Evolutionary conservation across 37 sponge, comb jelly and placozoan species (phyloP).

Genomic region (Agelas oroides): DNA sequence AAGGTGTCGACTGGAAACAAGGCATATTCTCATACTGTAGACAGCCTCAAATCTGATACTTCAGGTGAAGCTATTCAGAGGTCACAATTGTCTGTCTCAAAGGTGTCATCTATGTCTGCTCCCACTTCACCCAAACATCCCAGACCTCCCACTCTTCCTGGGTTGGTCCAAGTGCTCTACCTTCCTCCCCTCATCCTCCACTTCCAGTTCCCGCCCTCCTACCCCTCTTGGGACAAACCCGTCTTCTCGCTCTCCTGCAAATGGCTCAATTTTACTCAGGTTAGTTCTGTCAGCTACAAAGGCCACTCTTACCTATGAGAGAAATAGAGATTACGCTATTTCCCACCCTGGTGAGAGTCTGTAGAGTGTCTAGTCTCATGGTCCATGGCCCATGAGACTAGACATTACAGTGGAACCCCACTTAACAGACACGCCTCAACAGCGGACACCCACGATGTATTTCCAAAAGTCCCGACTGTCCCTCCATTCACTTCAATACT

Average conservation of each 20-base stretch:
- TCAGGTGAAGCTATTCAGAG: neutral
- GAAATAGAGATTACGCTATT: no score
- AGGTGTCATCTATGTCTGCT: neutral
- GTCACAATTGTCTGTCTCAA: neutral
- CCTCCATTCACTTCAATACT: no score
- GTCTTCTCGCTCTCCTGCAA: constrained; percentile 52
- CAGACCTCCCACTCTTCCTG: neutral
- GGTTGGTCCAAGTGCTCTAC: constrained; percentile 2
- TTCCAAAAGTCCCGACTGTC: no score
- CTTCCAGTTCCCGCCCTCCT: constrained; percentile 47
- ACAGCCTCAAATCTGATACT: neutral
- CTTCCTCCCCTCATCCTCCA: constrained; percentile 68
- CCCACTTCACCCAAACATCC: neutral
- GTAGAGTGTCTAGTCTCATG: no score
- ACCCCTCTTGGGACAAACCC: constrained; percentile 50
- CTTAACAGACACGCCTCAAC: no score
- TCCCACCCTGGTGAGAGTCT: no score
- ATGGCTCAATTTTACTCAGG: constrained; percentile 82
- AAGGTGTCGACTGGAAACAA: no score
- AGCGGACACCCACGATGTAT: no score
- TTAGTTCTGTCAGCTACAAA: neutral
- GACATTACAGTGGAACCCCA: no score
- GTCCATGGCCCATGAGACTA: no score
- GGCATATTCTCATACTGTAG: no score
- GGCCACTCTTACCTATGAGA: no score